Percentiles rank a stretch among this genome's conserved stretches.
Evolutionary conservation across 2,113 vertebrate species (phyloP).

Genomic region (Gymnorhina tibicen): DNA sequence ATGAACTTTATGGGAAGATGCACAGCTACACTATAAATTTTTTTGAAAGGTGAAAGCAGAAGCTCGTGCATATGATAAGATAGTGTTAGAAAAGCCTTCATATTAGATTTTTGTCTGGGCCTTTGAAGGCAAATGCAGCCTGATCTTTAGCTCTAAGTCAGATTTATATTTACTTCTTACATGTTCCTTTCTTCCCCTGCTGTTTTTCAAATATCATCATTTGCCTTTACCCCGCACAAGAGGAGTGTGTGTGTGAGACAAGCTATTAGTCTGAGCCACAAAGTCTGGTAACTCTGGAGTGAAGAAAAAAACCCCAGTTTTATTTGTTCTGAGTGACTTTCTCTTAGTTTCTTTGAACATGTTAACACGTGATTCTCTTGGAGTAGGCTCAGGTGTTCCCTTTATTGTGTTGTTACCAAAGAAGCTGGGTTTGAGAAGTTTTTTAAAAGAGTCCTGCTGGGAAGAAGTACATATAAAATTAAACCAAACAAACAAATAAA

Average conservation of each 20-base stretch:
- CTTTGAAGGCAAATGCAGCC: conserved; percentile 8
- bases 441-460: not conserved
- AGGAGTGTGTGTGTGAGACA: not conserved
- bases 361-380: not conserved
- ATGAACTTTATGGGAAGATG: not conserved
- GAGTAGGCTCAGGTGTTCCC: not conserved
- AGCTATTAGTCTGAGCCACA: not conserved
- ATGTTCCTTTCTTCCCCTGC: not conserved
- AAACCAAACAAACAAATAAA: not conserved
- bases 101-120: conserved; percentile 8
- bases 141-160: conserved; percentile 8
- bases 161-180: not conserved
- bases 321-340: not conserved
- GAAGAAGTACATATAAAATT: not conserved
- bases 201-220: not conserved
- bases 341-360: not conserved
- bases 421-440: not conserved
- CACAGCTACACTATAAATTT: not conserved
- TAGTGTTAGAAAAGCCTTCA: not conserved
- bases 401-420: not conserved
- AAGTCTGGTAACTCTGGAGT: not conserved
- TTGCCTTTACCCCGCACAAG: not conserved
- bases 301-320: rapidly evolving
- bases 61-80: not conserved
- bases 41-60: conserved; percentile 3